Evolutionary conservation across 2,797 vertebrate species (phyloP), one percentile per base, ranked within the genome.

Genomic region (Steatocranus sp.): DNA sequence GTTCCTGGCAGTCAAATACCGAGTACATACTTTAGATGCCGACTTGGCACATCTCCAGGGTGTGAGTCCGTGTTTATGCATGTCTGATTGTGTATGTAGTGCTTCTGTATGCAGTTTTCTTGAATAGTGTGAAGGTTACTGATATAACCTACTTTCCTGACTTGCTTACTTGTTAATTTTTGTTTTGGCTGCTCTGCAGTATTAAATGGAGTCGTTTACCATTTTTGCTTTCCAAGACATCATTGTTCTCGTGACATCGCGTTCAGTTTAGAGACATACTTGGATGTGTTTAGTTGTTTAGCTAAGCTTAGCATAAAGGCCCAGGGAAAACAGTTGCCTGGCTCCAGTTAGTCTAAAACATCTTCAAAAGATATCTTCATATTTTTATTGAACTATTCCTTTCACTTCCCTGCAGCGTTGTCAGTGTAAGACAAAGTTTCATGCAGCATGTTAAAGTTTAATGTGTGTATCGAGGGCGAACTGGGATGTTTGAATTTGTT

Each of bases 51-150:
- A 30, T 5, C 56, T 83, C 54, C 70, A 83, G 51, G 4, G n/a
- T 58, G 20, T 75, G 58, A 50, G 41, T 77, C 18, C 48, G 32
- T 80, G 20, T 76, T n/a, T 83, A 20, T 76, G 41, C 66, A n/a
- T 48, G 66, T 27, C 17, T 76, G 23, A 2, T 20, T 54, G 27
- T 78, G 43, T n/a, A 23, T 23, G 32, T 43, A 53, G 15, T 30
- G 43, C 68, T 48, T 73, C 23, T 73, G 43, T 73, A 48, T 0
- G 43, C 68, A 74, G 15, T 68, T 86, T 76, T 41, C 27, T 74
- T 76, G n/a, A 80, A 74, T 74, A 83, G 63, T 78, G 15, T 78
- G 36, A 85, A 87, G 70, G 74, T 83, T 81, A 75, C 46, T 74
- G 48, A 25, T 30, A 63, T 25, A 18, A 43, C 63, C 63, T 17